These are phyloP conservation scores for Silurus glanis DNA, from an alignment of 2,113 vertebrate genomes.

Conservation along the genomic window DNA sequence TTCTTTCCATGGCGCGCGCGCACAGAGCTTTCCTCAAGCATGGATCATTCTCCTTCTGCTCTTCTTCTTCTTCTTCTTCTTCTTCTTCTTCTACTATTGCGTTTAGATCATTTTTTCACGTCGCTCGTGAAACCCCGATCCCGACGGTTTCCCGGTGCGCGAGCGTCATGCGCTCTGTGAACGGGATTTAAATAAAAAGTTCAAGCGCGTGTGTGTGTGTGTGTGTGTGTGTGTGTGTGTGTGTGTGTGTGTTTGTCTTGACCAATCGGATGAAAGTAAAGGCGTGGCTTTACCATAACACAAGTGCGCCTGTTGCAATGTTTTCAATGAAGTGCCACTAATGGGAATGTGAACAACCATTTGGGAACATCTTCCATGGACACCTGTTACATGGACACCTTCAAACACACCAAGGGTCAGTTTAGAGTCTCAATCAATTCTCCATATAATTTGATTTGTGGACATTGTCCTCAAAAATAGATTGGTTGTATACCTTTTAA, in stretches of 20 bases:
- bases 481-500: no score
- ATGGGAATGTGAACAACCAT: not conserved
- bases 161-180: not conserved
- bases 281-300: slow-evolving; percentile 23
- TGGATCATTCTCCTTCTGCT: not conserved
- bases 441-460: no score
- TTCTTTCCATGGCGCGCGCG: slow-evolving; percentile 10
- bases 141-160: not conserved
- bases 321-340: not conserved
- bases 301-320: slow-evolving; percentile 6
- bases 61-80: not conserved
- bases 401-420: no score
- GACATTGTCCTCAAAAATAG: no score
- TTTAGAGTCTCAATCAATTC: no score
- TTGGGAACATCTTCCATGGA: no score
- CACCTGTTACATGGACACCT: no score
- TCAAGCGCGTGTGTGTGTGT: not conserved
- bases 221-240: not conserved
- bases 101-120: not conserved
- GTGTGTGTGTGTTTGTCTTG: slow-evolving; percentile 2
- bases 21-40: slow-evolving; percentile 7
- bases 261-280: slow-evolving; percentile 56
- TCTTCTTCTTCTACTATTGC: not conserved
- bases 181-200: not conserved
- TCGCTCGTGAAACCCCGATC: no score